These are phyloP conservation scores for Fragum whitleyi DNA, from an alignment of 2,888 invertebrate genomes.

Conservation along the genomic window DNA sequence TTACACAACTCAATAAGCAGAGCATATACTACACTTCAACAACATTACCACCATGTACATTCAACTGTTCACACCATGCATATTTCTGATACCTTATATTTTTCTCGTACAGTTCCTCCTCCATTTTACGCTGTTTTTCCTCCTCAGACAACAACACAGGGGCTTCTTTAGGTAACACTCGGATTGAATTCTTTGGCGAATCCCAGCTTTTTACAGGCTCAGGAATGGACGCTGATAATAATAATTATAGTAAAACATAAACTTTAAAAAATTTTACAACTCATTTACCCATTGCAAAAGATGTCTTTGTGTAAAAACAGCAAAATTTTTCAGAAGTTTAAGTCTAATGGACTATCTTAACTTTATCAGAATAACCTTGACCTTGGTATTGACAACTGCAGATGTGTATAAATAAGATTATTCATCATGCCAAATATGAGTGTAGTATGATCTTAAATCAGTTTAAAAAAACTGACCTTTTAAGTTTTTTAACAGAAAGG, in stretches of 20 bases:
- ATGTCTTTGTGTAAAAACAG: no score
- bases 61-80: not conserved
- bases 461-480: no score
- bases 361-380: no score
- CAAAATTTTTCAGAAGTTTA: no score
- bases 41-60: not conserved
- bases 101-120: conserved; percentile 64
- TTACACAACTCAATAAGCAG: not conserved
- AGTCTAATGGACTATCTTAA: no score
- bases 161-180: conserved; percentile 61
- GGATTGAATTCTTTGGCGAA: conserved; percentile 54
- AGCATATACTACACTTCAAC: not conserved
- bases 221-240: conserved; percentile 24
- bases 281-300: no score
- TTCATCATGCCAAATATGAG: no score
- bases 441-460: no score
- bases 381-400: no score
- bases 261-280: not conserved
- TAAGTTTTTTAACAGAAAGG: no score
- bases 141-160: conserved; percentile 62
- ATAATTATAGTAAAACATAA: not conserved
- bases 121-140: conserved; percentile 50
- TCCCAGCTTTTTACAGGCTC: conserved; percentile 29
- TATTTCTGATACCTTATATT: conserved; percentile 67
- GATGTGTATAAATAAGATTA: no score